phyloP scores from a whole-genome alignment of 2,797 vertebrate species.

The Pyrocephalus nanus region DNA sequence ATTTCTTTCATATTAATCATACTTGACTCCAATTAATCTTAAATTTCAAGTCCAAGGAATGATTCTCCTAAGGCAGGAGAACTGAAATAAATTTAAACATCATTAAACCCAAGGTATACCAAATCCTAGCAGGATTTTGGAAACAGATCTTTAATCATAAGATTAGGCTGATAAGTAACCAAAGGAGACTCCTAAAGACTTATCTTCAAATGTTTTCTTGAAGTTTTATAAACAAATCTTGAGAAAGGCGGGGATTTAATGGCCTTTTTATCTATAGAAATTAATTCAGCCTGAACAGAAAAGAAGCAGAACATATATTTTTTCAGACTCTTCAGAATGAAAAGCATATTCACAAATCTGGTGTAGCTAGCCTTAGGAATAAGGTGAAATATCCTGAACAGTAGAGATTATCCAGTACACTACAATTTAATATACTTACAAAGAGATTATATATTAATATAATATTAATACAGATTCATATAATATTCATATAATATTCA shows the following conservation, averaged over 20 bases:
- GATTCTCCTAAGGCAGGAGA: neutral
- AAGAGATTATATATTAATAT: neutral
- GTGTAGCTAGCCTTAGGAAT: neutral
- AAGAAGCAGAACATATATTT: neutral
- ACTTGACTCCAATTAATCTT: neutral
- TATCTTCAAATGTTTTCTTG: neutral
- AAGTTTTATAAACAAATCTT: neutral
- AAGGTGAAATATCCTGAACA: neutral
- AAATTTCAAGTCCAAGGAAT: neutral
- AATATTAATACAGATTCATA: too few relatives aligned
- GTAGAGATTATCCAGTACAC: neutral
- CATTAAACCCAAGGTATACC: accelerated
- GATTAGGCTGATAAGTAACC: neutral
- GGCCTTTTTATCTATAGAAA: neutral
- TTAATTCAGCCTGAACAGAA: neutral
- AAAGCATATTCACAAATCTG: neutral
- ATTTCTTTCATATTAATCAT: neutral
- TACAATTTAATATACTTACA: neutral
- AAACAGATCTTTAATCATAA: neutral
- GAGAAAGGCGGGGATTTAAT: neutral
- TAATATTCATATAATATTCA: neutral
- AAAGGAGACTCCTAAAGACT: neutral
- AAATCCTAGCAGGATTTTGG: neutral
- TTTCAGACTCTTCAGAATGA: neutral
- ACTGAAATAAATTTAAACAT: neutral